Conservation (phyloP, 2,113 vertebrate species). For the Irena cyanogastra region DNA sequence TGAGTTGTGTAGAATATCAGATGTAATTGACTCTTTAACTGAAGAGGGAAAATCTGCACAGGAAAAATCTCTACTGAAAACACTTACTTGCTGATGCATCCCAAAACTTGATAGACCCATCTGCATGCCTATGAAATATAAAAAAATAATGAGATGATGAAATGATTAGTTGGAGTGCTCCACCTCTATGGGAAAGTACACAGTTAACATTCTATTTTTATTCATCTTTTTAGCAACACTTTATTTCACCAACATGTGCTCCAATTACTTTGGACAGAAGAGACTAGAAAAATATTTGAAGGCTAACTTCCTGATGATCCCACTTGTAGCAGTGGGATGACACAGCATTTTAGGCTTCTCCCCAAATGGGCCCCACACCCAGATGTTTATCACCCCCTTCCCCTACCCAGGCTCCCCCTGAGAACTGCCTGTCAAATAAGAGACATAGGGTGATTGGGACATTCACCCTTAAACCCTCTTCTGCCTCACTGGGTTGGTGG, state of each 20-base stretch:
- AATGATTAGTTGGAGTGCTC: neutral
- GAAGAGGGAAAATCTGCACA: neutral
- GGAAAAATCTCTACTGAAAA: neutral
- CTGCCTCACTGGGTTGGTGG: too few species aligned
- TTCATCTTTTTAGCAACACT: neutral
- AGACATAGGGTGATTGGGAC: too few species aligned
- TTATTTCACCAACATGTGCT: neutral
- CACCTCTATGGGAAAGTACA: neutral
- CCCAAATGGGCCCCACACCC: too few species aligned
- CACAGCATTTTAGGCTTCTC: too few species aligned
- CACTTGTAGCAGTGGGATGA: too few species aligned
- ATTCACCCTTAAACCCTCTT: too few species aligned
- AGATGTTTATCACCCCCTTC: too few species aligned
- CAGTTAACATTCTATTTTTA: neutral
- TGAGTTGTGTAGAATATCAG: neutral
- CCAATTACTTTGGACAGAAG: neutral
- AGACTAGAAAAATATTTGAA: neutral
- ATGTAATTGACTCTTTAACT: neutral
- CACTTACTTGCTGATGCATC: constrained; percentile 97
- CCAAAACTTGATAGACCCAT: constrained; percentile 98
- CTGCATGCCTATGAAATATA: constrained; percentile 85
- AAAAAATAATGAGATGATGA: neutral
- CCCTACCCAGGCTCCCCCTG: too few species aligned
- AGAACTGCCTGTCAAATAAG: too few species aligned
- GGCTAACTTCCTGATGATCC: neutral